Base-by-base conservation (phyloP, 2,113 vertebrate genomes). In the Chlorodrepanis virens region DNA sequence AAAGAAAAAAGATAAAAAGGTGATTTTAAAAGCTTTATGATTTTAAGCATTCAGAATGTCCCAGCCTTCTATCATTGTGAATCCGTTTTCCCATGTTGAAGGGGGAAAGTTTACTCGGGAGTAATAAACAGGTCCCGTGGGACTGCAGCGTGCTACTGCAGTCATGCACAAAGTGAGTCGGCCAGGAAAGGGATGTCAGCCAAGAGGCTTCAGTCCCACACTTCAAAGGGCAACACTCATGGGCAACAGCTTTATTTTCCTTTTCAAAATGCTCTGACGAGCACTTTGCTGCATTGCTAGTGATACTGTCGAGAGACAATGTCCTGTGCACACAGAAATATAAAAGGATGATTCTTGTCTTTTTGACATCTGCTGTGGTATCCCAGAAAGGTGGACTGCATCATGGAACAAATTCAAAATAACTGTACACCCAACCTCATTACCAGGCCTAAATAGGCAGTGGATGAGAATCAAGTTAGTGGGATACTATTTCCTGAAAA, bases 21-120 rank as follows among this genome's bases (percentile, higher is more conserved):
- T 2, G 10, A 37, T 42, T 83, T 42, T 7, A 74, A 87, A 93
- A 94, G 20, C 31, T 64, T 50, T 91, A 64, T 90, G 63, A 81
- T 81, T 96, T 94, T 84, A 76, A 95, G 23, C 59, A 71, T 53
- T 86, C 92, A 94, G 88, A 93, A 90, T 94, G 83, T 96, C 87
- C 91, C 72, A 61, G 88, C 75, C 45, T 91, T 83, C 91, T 76
- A 42, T 94, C 93, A 87, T 3, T 72, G 67, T 88, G 80, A 89
- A 87, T 97, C 92, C 87, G 27, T 94, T 97, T 96, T 97, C 91
- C 84, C 94, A 76, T 93, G 86, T 54, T 64, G 24, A 90, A 87
- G 64, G 35, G 57, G 50, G 52, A 94, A 96, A 82, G 83, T 96
- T 96, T 94, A 96, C 71, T 89, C 1, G 6, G 64, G 76, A 95